Evolutionary conservation across 2,113 vertebrate species (phyloP).

Genomic region (Gallinago paraguaiae): DNA sequence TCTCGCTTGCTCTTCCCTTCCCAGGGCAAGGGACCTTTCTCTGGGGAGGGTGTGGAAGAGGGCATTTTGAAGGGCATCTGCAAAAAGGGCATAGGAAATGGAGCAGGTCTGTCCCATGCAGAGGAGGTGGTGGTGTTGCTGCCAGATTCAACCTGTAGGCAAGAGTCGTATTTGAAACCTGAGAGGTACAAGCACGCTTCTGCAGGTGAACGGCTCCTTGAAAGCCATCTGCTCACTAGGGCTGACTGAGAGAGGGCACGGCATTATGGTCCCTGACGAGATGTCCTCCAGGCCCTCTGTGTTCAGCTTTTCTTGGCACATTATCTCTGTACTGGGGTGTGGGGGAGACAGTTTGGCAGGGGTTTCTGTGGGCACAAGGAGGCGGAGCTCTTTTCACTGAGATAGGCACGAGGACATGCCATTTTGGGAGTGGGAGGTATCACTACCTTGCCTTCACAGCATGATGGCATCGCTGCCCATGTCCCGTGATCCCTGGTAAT

Average conservation of each 20-base stretch:
- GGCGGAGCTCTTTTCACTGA: background rate
- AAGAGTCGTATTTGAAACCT: background rate
- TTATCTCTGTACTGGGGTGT: background rate
- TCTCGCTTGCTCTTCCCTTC: rapidly evolving
- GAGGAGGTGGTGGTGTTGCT: background rate
- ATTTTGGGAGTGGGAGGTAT: background rate
- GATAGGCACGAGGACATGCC: background rate
- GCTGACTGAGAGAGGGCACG: background rate
- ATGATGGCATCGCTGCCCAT: background rate
- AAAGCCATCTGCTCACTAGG: background rate
- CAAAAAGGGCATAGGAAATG: background rate
- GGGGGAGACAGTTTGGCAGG: background rate
- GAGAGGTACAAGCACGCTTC: background rate
- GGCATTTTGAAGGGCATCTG: background rate
- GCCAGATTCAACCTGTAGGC: background rate
- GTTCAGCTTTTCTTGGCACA: background rate
- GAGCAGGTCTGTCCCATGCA: background rate
- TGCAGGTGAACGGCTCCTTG: background rate
- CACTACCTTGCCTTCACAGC: background rate
- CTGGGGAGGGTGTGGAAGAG: background rate
- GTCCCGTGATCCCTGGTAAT: background rate
- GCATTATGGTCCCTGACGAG: background rate
- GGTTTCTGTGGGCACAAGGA: background rate
- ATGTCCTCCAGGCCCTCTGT: background rate
- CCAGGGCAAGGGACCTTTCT: background rate